phyloP scores from a whole-genome alignment of 2,113 vertebrate genomes.

The Melanotaenia duboulayi region DNA sequence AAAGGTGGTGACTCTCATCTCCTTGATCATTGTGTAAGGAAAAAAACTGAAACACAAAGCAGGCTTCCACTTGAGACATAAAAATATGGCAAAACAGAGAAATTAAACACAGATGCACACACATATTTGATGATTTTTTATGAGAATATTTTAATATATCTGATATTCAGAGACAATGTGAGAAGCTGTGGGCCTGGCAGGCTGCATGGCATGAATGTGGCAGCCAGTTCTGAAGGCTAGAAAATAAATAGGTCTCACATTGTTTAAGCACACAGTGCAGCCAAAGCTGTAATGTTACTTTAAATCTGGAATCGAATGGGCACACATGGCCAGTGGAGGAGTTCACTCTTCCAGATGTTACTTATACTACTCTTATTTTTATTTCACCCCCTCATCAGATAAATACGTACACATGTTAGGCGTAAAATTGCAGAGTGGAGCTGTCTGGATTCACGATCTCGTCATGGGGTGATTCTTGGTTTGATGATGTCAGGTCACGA shows the following conservation, averaged over 20 bases:
- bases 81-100: conserved; percentile 28
- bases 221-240: conserved; percentile 65
- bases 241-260: conserved; percentile 72
- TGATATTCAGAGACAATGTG: conserved; percentile 25
- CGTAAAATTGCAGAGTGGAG: conserved; percentile 43
- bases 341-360: conserved; percentile 74
- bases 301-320: conserved; percentile 75
- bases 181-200: conserved; percentile 66
- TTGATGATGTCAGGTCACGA: conserved; percentile 66
- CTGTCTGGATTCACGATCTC: conserved; percentile 65
- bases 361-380: conserved; percentile 55
- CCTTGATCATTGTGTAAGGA: conserved; percentile 30
- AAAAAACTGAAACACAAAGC: conserved; percentile 49
- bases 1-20: conserved; percentile 34
- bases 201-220: conserved; percentile 53
- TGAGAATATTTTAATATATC: conserved; percentile 53
- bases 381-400: conserved; percentile 50
- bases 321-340: conserved; percentile 51
- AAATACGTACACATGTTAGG: conserved; percentile 68
- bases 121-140: conserved; percentile 27
- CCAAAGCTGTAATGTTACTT: conserved; percentile 73
- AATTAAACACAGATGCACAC: conserved; percentile 49
- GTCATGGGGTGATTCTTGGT: conserved; percentile 48
- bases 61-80: conserved; percentile 23
- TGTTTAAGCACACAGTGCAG: conserved; percentile 29